These are phyloP conservation scores for Aptenodytes patagonicus DNA, from an alignment of 2,113 vertebrate genomes.

Conservation along the genomic window DNA sequence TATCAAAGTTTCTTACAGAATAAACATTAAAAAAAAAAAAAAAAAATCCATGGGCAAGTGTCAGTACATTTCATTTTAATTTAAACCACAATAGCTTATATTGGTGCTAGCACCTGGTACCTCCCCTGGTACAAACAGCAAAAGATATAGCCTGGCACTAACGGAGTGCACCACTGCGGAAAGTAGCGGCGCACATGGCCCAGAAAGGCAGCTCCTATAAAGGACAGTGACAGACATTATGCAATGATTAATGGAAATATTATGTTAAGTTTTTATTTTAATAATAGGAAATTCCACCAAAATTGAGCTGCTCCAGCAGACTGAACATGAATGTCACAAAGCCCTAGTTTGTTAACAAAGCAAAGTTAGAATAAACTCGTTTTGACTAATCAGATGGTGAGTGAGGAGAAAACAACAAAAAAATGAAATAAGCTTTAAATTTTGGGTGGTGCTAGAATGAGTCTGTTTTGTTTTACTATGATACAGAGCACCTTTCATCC, in stretches of 20 bases:
- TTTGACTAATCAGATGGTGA: background rate
- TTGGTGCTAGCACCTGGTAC: too few relatives aligned
- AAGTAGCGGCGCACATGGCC: background rate
- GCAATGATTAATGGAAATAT: background rate
- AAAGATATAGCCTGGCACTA: background rate
- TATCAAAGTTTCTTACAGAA: background rate
- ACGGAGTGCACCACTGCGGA: background rate
- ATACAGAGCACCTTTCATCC: background rate
- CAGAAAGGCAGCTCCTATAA: background rate
- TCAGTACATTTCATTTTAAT: background rate
- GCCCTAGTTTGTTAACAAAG: background rate
- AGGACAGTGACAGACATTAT: rapidly evolving
- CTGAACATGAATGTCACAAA: background rate
- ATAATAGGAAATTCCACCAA: background rate
- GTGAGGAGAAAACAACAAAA: background rate
- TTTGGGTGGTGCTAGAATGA: background rate
- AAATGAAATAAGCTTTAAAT: background rate
- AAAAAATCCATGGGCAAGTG: background rate
- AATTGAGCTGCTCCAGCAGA: background rate
- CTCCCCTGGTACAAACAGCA: background rate
- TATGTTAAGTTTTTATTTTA: background rate
- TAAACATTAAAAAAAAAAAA: background rate
- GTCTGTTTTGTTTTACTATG: background rate
- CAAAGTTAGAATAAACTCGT: background rate
- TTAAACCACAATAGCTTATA: background rate